These are phyloP conservation scores for Eclectus roratus DNA, from an alignment of 2,113 vertebrate genomes.

Conservation along the genomic window DNA sequence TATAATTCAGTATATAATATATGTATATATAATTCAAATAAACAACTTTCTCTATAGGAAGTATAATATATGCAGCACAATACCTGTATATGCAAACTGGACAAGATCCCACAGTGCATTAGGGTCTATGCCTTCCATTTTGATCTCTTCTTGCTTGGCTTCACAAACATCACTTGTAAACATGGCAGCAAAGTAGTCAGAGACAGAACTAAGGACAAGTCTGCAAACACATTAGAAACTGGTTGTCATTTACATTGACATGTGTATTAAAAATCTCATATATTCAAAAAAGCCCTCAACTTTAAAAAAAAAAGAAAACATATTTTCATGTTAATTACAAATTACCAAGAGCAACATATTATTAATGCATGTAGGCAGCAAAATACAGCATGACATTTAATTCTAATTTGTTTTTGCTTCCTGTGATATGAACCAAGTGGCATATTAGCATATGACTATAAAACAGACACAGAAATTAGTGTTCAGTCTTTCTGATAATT, in stretches of 20 bases:
- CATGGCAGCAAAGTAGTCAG: slow-evolving; percentile 85
- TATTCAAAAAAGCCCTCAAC: neutral
- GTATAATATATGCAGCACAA: neutral
- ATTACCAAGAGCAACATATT: neutral
- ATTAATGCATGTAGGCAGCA: neutral
- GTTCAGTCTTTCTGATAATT: neutral
- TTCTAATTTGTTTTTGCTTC: neutral
- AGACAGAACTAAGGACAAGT: slow-evolving; percentile 83
- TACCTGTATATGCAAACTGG: slow-evolving; percentile 86
- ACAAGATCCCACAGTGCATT: slow-evolving; percentile 83
- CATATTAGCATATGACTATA: neutral
- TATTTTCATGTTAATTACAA: neutral
- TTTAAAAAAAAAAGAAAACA: neutral
- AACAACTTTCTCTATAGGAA: neutral
- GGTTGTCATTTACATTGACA: neutral
- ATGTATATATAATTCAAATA: neutral
- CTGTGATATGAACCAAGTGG: neutral
- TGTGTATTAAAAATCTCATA: neutral
- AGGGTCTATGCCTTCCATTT: slow-evolving; percentile 85
- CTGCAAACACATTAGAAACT: slow-evolving; percentile 58
- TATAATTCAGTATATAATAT: neutral
- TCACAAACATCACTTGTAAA: slow-evolving; percentile 85
- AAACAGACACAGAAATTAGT: neutral
- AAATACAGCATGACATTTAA: neutral
- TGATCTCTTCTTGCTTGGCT: slow-evolving; percentile 84